Conservation (phyloP, 2,113 vertebrate genomes). For the Cavia porcellus region DNA sequence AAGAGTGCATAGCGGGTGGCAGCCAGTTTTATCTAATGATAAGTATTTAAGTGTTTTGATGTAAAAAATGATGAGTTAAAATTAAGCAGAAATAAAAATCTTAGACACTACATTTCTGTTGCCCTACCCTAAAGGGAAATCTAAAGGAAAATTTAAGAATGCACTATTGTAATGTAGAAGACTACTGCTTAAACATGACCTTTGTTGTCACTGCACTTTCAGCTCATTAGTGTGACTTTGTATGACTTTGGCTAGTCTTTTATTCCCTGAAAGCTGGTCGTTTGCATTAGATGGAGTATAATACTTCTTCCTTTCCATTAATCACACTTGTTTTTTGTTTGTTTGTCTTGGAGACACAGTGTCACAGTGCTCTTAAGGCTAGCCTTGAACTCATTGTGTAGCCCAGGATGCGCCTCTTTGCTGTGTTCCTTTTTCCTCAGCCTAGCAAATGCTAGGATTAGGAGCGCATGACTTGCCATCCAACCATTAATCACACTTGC, state of each 20-base stretch:
- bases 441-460: not conserved
- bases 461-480: not conserved
- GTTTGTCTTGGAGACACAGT: not conserved
- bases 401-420: not conserved
- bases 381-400: not conserved
- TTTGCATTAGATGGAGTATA: not conserved
- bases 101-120: not conserved
- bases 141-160: constrained; percentile 26
- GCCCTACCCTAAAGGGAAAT: not conserved
- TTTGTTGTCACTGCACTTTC: not conserved
- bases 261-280: not conserved
- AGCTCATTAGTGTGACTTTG: not conserved
- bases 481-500: not conserved
- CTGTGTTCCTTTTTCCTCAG: not conserved
- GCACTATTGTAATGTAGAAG: not conserved
- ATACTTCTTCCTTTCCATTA: not conserved
- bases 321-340: not conserved
- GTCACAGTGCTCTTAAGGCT: not conserved
- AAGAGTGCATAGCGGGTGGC: not conserved
- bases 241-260: not conserved
- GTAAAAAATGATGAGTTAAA: not conserved
- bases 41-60: constrained; percentile 24
- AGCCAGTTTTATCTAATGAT: constrained; percentile 5
- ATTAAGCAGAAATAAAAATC: not conserved
- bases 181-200: not conserved